A percentile compares a stretch with the other conserved stretches of the same genome.
phyloP scores from a whole-genome alignment of 2,888 invertebrate genomes.

The Dinocampus coccinellae region DNA sequence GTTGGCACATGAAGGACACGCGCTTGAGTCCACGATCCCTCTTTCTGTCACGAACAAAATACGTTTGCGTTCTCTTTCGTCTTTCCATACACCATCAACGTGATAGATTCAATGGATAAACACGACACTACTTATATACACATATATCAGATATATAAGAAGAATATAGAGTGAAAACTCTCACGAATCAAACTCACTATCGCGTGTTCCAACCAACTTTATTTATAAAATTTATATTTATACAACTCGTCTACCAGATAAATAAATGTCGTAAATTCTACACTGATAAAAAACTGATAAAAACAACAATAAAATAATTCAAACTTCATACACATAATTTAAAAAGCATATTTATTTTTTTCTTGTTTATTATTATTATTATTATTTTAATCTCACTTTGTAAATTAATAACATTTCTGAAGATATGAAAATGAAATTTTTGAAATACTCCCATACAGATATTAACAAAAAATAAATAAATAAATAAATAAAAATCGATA shows the following conservation, averaged over 20 bases:
- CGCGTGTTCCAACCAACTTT: constrained; percentile 7
- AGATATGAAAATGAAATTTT: not conserved
- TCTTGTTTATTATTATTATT: not conserved
- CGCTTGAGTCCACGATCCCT: constrained; percentile 36
- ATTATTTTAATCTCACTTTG: not conserved
- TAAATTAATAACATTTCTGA: not conserved
- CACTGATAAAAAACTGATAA: not conserved
- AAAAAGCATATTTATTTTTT: no score
- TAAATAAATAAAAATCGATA: not conserved
- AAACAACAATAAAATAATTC: not conserved
- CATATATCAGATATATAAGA: not conserved
- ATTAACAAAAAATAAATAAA: not conserved
- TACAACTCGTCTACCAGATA: not conserved
- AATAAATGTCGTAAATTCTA: not conserved
- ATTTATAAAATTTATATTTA: constrained; percentile 15
- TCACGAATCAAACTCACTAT: constrained; percentile 6
- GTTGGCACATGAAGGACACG: constrained; percentile 42
- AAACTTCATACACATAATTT: no score
- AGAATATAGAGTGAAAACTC: not conserved
- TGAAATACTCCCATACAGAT: not conserved
- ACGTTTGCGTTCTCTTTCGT: constrained; percentile 20
- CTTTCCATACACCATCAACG: constrained; percentile 1
- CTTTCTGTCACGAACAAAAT: constrained; percentile 18
- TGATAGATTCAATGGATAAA: constrained; percentile 33
- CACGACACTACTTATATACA: constrained; percentile 22